These are phyloP conservation scores for Entomyzon cyanotis DNA, from an alignment of 2,113 vertebrate genomes.

Conservation along the genomic window DNA sequence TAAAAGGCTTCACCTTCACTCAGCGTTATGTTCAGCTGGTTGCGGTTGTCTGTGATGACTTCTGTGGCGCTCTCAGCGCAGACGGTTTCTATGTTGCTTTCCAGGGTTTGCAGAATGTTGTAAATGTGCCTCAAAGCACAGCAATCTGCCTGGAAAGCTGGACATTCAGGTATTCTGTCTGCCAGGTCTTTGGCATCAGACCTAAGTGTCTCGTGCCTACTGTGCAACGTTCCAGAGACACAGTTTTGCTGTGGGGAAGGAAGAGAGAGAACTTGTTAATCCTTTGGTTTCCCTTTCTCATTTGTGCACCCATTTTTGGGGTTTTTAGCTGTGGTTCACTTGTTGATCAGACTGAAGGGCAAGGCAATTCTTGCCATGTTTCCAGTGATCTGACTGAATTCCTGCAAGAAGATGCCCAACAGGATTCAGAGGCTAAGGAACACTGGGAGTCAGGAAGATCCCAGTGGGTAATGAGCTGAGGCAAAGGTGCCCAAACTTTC, in stretches of 20 bases:
- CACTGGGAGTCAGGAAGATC: neutral
- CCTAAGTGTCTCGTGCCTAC: accelerated
- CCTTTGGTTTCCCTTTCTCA: neutral
- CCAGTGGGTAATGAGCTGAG: neutral
- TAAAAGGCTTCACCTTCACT: accelerated
- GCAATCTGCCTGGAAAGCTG: neutral
- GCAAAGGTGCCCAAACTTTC: neutral
- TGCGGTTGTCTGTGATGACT: accelerated
- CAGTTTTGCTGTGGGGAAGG: neutral
- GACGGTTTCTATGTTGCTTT: accelerated
- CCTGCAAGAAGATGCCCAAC: neutral
- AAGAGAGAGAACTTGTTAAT: neutral
- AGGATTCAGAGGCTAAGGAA: neutral
- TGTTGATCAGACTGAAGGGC: neutral
- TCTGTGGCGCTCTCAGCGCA: accelerated
- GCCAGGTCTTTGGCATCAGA: accelerated
- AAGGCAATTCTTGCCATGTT: neutral
- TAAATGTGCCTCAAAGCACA: neutral
- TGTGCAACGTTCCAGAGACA: accelerated
- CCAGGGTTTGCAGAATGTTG: accelerated
- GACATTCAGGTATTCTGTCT: accelerated
- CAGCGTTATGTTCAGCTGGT: neutral
- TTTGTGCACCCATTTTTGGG: neutral
- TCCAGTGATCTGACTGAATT: neutral
- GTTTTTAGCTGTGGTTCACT: neutral